Evolutionary conservation across 2,888 invertebrate species (phyloP).

Genomic region (Patella pellucida): DNA sequence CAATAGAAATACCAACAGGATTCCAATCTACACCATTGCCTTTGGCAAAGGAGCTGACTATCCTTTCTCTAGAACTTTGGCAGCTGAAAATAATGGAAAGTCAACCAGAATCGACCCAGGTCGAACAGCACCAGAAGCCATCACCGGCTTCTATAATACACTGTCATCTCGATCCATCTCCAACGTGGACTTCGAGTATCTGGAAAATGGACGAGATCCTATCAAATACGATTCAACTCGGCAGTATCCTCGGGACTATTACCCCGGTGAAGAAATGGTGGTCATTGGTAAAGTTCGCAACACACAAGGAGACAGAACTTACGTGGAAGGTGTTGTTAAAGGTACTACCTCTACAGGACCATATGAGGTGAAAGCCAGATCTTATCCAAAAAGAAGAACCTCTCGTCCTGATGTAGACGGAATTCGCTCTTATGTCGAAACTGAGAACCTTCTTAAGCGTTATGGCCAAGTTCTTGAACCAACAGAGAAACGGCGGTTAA

Average conservation of each 20-base stretch:
- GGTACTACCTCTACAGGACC: no score
- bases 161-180: neutral
- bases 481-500: no score
- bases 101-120: neutral
- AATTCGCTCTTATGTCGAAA: no score
- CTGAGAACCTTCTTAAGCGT: no score
- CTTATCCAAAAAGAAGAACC: no score
- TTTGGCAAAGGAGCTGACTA: slow-evolving; percentile 23
- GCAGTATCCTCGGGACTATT: neutral
- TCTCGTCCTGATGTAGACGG: no score
- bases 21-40: slow-evolving; percentile 24
- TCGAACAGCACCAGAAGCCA: neutral
- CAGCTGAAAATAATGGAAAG: neutral
- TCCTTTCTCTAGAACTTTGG: neutral
- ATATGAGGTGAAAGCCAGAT: no score
- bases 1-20: slow-evolving; percentile 28
- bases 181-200: neutral
- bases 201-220: neutral
- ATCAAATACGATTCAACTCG: neutral
- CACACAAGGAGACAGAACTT: no score
- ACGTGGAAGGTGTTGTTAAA: no score
- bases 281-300: neutral
- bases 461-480: no score
- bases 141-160: neutral
- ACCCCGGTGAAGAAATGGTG: neutral